Percentiles rank a stretch among this genome's conserved stretches.
These are phyloP conservation scores for Brenthis daphne DNA, from an alignment of 2,888 invertebrate species.

Conservation along the genomic window DNA sequence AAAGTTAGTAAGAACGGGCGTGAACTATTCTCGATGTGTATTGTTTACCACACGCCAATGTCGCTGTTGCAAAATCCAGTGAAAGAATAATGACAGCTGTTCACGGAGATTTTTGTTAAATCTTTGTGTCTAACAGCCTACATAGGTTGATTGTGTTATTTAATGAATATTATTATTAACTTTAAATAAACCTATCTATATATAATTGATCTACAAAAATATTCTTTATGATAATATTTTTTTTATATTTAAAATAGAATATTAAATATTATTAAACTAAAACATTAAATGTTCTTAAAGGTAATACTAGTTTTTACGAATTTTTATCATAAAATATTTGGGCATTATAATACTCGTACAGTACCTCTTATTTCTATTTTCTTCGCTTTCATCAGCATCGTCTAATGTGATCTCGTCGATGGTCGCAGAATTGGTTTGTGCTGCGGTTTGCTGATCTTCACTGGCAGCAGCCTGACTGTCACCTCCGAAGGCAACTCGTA, in stretches of 20 bases:
- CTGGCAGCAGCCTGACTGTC: slow-evolving; percentile 53
- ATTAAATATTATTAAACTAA: no score
- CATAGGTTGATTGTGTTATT: no score
- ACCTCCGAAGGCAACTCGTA: slow-evolving; percentile 81
- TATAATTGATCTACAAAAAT: no score
- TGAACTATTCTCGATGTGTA: slow-evolving; percentile 43
- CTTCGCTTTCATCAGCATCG: slow-evolving; percentile 87
- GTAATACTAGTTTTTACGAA: no score
- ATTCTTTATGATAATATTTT: no score
- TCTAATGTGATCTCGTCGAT: slow-evolving; percentile 87
- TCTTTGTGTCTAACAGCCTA: no score
- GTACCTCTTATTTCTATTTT: slow-evolving; percentile 90
- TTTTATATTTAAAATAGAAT: no score
- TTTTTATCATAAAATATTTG: no score
- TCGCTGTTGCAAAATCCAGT: slow-evolving; percentile 37
- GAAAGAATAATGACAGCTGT: slow-evolving; percentile 5
- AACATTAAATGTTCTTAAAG: no score
- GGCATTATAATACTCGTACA: no score
- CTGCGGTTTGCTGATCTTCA: slow-evolving; percentile 71
- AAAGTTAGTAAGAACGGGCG: slow-evolving; percentile 57
- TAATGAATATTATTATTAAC: no score
- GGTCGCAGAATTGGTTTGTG: slow-evolving; percentile 84
- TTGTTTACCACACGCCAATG: slow-evolving; percentile 39
- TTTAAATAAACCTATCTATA: no score
- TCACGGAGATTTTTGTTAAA: not conserved